phyloP scores from a whole-genome alignment of 2,113 vertebrate genomes.

The Xiphophorus couchianus region DNA sequence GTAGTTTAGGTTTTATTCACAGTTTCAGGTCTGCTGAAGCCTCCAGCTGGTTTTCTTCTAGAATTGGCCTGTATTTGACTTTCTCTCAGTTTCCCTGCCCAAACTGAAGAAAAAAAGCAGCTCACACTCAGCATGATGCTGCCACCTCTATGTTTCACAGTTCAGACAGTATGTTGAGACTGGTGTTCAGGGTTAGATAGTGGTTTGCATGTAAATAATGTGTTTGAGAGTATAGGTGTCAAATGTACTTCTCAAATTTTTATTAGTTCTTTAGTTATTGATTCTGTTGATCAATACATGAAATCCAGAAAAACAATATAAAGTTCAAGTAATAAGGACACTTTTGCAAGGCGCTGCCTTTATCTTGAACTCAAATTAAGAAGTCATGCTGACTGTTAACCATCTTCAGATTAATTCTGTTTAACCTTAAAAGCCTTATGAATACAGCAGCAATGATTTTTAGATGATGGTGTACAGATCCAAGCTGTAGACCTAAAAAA shows the following conservation, averaged over 20 bases:
- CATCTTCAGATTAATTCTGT: not conserved
- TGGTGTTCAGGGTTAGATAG: not conserved
- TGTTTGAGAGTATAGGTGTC: no score
- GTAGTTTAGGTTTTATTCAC: not conserved
- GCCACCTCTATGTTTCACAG: no score
- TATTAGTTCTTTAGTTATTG: not conserved
- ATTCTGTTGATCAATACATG: not conserved
- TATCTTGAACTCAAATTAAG: not conserved
- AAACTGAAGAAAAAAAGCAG: no score
- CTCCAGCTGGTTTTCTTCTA: no score
- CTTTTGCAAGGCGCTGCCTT: not conserved
- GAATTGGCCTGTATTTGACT: no score
- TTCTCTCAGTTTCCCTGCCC: no score
- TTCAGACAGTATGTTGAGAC: no score
- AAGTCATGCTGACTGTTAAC: no score
- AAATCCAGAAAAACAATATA: not conserved
- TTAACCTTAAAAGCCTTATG: slow-evolving; percentile 17
- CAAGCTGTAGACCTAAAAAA: not conserved
- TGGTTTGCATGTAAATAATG: no score
- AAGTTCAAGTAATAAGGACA: not conserved
- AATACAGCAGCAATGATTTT: slow-evolving; percentile 24
- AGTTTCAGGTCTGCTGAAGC: not conserved
- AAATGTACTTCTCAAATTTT: no score
- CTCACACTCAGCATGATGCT: no score
- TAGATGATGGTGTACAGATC: not conserved